These are phyloP conservation scores for Phymastichus coffea DNA, from an alignment of 1,140 invertebrate genomes.

Conservation along the genomic window DNA sequence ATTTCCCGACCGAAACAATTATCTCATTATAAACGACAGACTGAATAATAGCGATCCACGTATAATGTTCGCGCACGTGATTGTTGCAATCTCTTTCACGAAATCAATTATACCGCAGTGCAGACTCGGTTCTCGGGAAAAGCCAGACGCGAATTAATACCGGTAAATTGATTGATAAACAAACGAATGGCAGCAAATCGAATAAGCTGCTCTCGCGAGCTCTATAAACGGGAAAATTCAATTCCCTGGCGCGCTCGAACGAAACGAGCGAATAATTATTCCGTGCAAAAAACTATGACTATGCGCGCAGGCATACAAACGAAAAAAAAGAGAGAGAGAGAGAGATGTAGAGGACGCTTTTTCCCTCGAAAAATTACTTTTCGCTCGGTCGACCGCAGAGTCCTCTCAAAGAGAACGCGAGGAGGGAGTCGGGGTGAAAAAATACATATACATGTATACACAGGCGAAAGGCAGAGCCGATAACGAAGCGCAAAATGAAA, in stretches of 20 bases:
- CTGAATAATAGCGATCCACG: too few relatives aligned
- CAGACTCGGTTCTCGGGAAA: not conserved
- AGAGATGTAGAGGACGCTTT: too few relatives aligned
- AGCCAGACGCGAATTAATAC: not conserved
- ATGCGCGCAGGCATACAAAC: not conserved
- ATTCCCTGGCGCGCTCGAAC: not conserved
- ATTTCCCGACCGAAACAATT: too few relatives aligned
- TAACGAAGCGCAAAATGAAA: conserved; percentile 6
- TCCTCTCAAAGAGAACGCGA: not conserved
- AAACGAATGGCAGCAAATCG: conserved; percentile 18
- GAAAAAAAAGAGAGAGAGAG: not conserved
- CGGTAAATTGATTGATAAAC: conserved; percentile 18
- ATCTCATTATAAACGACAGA: too few relatives aligned
- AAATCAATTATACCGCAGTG: conserved; percentile 5
- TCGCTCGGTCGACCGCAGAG: not conserved
- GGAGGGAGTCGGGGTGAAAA: not conserved
- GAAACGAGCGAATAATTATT: conserved; percentile 14
- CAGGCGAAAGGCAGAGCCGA: not conserved
- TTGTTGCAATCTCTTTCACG: too few relatives aligned
- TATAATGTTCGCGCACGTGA: too few relatives aligned
- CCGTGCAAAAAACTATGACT: not conserved
- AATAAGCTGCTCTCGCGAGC: not conserved
- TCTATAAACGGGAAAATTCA: not conserved
- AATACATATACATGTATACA: not conserved
- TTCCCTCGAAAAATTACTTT: not conserved